Conservation (phyloP, 2,797 vertebrate species). For the Gallirallus australis region DNA sequence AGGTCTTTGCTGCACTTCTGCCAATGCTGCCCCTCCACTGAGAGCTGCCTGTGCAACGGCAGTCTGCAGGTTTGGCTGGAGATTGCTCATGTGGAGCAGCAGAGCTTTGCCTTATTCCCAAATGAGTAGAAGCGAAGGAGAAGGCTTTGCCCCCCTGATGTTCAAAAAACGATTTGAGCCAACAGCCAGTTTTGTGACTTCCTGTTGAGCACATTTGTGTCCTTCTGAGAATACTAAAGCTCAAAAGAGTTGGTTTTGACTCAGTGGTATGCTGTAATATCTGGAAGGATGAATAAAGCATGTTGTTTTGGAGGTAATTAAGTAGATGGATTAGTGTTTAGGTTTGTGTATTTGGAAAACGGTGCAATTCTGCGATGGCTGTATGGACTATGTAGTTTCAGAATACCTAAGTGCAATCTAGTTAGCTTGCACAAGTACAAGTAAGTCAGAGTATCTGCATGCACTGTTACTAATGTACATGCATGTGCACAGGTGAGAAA, state of each 20-base stretch:
- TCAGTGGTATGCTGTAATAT: not conserved
- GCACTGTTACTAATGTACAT: slow-evolving; percentile 7
- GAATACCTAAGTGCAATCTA: slow-evolving; percentile 15
- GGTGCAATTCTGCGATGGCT: not conserved
- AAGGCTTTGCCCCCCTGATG: not conserved
- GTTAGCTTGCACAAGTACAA: not conserved
- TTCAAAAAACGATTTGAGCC: not conserved
- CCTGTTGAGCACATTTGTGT: not conserved
- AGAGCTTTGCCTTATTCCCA: not conserved
- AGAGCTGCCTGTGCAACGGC: not conserved
- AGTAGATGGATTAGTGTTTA: not conserved
- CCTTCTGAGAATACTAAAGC: not conserved
- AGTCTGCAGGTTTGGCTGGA: not conserved
- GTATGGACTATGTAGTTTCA: not conserved
- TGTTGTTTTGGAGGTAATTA: not conserved
- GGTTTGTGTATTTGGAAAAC: not conserved
- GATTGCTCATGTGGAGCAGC: not conserved
- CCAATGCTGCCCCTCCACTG: not conserved
- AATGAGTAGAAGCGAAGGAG: not conserved
- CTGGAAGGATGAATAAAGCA: not conserved
- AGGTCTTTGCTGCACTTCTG: not conserved
- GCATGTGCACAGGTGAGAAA: not conserved
- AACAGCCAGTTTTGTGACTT: not conserved
- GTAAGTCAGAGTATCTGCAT: slow-evolving; percentile 32
- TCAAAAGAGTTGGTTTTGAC: not conserved